phyloP scores from a whole-genome alignment of 2,113 vertebrate species.

The Colaptes auratus region DNA sequence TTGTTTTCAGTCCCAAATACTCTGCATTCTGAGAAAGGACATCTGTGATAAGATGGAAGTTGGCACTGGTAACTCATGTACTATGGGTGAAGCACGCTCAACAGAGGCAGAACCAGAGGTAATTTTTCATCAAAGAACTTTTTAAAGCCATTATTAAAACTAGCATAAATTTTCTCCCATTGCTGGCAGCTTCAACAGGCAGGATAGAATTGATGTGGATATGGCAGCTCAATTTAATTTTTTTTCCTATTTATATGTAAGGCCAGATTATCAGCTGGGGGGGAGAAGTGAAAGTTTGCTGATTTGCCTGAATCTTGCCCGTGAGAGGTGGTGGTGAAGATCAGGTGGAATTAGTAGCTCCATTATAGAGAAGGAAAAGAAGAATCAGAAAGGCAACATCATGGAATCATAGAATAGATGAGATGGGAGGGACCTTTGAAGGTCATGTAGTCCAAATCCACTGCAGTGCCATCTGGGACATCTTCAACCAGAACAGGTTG shows the following conservation, averaged over 20 bases:
- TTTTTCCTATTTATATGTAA: background rate
- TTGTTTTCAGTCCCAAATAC: constrained; percentile 68
- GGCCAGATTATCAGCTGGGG: background rate
- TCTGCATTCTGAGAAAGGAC: constrained; percentile 68
- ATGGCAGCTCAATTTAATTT: background rate
- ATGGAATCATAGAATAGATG: too few species aligned
- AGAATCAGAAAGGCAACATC: background rate
- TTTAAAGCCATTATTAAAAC: constrained; percentile 36
- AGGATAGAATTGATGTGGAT: constrained; percentile 5
- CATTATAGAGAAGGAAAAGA: background rate
- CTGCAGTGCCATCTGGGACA: too few species aligned
- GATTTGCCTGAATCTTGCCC: background rate
- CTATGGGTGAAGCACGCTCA: constrained; percentile 35
- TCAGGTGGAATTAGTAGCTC: background rate
- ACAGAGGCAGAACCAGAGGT: constrained; percentile 16
- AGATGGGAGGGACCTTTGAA: too few species aligned
- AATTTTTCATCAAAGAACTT: constrained; percentile 54
- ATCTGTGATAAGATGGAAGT: constrained; percentile 58
- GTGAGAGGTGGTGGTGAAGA: background rate
- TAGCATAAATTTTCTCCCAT: background rate
- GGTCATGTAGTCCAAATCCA: too few species aligned
- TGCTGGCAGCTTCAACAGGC: constrained; percentile 10
- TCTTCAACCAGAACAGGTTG: too few species aligned
- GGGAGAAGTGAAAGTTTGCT: background rate
- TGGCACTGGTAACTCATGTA: background rate